Base-by-base conservation (phyloP, 1,140 invertebrate species). In the Ceratina australensis region DNA sequence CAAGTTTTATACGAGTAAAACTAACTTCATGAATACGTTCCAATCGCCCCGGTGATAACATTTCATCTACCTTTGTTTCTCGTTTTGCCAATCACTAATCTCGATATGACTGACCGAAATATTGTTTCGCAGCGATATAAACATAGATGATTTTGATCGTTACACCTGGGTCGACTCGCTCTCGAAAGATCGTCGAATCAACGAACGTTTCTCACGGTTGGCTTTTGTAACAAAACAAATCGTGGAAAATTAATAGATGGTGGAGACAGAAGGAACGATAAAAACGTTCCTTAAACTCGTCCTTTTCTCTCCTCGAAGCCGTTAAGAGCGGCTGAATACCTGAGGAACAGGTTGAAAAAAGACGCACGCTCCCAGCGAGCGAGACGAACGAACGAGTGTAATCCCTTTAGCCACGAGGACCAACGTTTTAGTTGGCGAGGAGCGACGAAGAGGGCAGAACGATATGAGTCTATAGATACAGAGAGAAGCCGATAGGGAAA, bases 331-430 rank as follows among this genome's bases (percentile, higher is more conserved):
- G 86, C 82, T 82, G 87, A 90, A 90, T 90, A 90, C 86, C 87
- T 88, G 89, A 89, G 87, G 82, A 88, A 89, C 88, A 78, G 83
- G 88, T 90, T 87, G 87, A 82, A 85, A 89, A 89, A 88, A 89
- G 89, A 89, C 87, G 80, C 72, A 80, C 87, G 72, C 85, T 82
- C 26, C 63, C 76, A 60, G 49, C 60, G 73, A 64, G 74, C 79
- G 84, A 89, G 87, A 87, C 88, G 88, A 89, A 90, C 87, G 87
- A 90, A 90, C 89, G 88, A 89, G 84, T 85, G 88, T 77, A 78
- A 81, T 84, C 81, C 80, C 85, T 82, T 82, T 79, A 72, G 82
- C 72, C 50, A 52, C 68, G 80, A 71, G 72, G 59, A 74, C 54
- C 74, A 72, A 71, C 67, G 73, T 73, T 78, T 52, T 69, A 66